Conservation (phyloP, 2,888 invertebrate genomes). For the Dendrolimus houi region DNA sequence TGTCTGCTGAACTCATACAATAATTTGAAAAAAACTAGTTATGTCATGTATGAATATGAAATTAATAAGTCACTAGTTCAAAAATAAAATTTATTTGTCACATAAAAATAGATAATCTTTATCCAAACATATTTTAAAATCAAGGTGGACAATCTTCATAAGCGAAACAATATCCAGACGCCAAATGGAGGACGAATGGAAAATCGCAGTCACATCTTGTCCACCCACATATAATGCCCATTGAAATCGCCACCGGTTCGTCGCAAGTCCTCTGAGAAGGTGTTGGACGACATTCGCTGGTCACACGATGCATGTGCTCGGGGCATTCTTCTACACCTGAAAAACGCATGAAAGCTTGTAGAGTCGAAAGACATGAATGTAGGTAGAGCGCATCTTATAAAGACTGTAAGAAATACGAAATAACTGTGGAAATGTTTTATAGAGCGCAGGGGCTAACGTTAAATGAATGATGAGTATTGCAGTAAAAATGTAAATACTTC, state of each 20-base stretch:
- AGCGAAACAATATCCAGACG: constrained; percentile 58
- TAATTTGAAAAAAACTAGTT: too few species aligned
- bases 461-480: too few species aligned
- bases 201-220: constrained; percentile 65
- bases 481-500: too few species aligned
- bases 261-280: constrained; percentile 60
- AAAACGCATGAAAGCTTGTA: constrained; percentile 5
- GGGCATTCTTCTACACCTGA: constrained; percentile 54
- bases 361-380: neutral
- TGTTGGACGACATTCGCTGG: constrained; percentile 58
- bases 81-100: too few species aligned
- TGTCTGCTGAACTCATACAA: too few species aligned
- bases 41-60: too few species aligned
- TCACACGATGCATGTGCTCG: constrained; percentile 53
- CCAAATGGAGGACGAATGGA: constrained; percentile 51
- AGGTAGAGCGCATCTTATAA: neutral
- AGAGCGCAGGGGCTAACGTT: too few species aligned
- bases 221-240: constrained; percentile 61
- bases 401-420: neutral
- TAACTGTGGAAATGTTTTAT: too few species aligned
- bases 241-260: constrained; percentile 51
- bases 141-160: constrained; percentile 54
- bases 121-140: neutral
- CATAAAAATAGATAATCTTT: too few species aligned
- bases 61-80: too few species aligned